A percentile compares a stretch with the other conserved stretches of the same genome.
These are phyloP conservation scores for Agapostemon virescens DNA, from an alignment of 2,888 invertebrate genomes.

Conservation along the genomic window DNA sequence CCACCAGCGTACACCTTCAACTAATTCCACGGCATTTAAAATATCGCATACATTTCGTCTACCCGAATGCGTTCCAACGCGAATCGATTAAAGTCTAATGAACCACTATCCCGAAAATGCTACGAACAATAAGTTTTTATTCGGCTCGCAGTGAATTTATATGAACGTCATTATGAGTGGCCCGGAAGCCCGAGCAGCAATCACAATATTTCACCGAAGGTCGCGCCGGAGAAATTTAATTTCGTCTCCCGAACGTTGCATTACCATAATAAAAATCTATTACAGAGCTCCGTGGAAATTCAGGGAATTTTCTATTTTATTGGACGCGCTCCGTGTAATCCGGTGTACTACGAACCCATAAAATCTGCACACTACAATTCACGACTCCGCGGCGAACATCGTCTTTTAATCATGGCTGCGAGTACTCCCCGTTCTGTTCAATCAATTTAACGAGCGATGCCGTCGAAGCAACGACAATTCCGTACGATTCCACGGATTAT, in stretches of 20 bases:
- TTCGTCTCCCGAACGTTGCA: neutral
- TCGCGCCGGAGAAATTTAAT: neutral
- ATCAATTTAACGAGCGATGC: conserved; percentile 6
- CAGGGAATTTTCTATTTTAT: conserved; percentile 4
- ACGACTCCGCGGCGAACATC: neutral
- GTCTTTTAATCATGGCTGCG: conserved; percentile 5
- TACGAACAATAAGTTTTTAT: neutral
- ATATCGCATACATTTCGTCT: neutral
- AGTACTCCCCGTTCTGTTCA: neutral
- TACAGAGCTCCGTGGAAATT: neutral
- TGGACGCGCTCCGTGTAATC: neutral
- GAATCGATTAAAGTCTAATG: neutral
- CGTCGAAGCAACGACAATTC: conserved; percentile 9
- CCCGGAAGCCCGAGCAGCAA: neutral
- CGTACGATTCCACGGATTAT: conserved; percentile 24
- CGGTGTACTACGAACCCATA: neutral
- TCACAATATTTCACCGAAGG: neutral
- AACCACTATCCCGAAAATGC: neutral
- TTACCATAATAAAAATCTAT: conserved; percentile 18
- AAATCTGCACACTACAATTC: conserved; percentile 6
- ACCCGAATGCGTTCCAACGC: neutral
- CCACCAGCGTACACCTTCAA: neutral
- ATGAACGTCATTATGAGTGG: neutral
- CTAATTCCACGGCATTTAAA: neutral
- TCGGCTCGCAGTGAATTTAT: conserved; percentile 3